Evolutionary conservation across 92 coral and sea anemone species (phyloP).

Genomic region (Siderastrea siderea): DNA sequence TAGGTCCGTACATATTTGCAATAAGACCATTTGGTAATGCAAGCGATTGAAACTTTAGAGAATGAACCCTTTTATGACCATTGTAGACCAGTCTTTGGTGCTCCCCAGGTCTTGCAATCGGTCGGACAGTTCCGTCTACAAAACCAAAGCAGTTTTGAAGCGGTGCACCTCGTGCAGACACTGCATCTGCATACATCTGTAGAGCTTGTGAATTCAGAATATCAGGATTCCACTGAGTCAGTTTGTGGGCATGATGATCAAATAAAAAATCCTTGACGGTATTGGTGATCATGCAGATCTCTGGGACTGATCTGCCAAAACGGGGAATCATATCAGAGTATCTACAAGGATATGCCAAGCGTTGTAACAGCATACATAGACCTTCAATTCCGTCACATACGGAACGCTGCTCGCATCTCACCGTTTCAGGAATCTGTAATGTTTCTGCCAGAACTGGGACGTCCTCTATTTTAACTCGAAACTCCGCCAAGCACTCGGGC

Average conservation of each 20-base stretch:
- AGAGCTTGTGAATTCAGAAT: conserved; percentile 25
- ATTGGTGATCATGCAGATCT: conserved; percentile 50
- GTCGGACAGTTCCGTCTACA: conserved; percentile 55
- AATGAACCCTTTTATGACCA: conserved; percentile 56
- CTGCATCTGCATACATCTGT: conserved; percentile 46
- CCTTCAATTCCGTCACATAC: conserved; percentile 56
- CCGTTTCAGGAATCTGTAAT: conserved; percentile 41
- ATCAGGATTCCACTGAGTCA: conserved; percentile 43
- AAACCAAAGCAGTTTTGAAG: conserved; percentile 59
- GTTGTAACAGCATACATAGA: conserved; percentile 46
- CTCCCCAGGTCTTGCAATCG: conserved; percentile 51
- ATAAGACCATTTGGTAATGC: conserved; percentile 44
- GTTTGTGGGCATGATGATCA: conserved; percentile 14
- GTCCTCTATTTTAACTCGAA: conserved; percentile 34
- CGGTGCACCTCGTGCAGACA: conserved; percentile 46
- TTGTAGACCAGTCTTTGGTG: conserved; percentile 52
- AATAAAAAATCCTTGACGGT: conserved; percentile 26
- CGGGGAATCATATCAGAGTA: conserved; percentile 48
- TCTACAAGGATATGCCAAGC: conserved; percentile 58
- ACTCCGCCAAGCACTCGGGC: conserved; percentile 48
- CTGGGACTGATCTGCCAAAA: conserved; percentile 47
- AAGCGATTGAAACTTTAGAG: conserved; percentile 43
- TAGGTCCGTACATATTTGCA: conserved; percentile 59
- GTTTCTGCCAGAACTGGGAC: conserved; percentile 32
- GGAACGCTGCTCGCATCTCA: conserved; percentile 35